phyloP scores from a whole-genome alignment of 2,113 vertebrate genomes.

The Malurus melanocephalus region DNA sequence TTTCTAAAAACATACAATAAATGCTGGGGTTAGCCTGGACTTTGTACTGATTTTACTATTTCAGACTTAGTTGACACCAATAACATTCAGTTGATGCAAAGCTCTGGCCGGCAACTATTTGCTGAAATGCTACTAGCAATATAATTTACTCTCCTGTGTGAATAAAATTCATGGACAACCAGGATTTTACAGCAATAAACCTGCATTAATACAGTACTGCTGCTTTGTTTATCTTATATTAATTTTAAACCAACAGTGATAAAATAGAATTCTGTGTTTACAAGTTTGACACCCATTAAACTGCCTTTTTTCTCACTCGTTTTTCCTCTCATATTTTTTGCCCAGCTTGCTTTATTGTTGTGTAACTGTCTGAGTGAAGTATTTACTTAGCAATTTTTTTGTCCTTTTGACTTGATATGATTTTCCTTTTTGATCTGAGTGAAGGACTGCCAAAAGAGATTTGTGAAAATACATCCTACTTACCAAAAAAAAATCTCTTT shows the following conservation, averaged over 20 bases:
- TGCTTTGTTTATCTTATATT: background rate
- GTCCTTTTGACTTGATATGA: background rate
- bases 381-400: background rate
- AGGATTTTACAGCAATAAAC: conserved; percentile 2
- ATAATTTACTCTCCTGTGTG: background rate
- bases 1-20: background rate
- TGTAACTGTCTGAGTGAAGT: background rate
- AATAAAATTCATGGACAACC: background rate
- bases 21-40: background rate
- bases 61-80: background rate
- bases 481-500: background rate
- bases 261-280: conserved; percentile 15
- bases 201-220: background rate
- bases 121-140: background rate
- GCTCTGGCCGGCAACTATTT: background rate
- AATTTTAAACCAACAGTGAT: background rate
- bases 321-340: background rate
- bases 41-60: background rate
- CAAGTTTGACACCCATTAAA: background rate
- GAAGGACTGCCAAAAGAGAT: background rate
- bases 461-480: background rate
- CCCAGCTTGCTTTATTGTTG: background rate
- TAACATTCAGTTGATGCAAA: background rate
- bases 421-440: background rate
- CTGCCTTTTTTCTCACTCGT: background rate